Evolutionary conservation across 1,140 invertebrate genomes (phyloP).

Genomic region (Drosophila kurseongensis): DNA sequence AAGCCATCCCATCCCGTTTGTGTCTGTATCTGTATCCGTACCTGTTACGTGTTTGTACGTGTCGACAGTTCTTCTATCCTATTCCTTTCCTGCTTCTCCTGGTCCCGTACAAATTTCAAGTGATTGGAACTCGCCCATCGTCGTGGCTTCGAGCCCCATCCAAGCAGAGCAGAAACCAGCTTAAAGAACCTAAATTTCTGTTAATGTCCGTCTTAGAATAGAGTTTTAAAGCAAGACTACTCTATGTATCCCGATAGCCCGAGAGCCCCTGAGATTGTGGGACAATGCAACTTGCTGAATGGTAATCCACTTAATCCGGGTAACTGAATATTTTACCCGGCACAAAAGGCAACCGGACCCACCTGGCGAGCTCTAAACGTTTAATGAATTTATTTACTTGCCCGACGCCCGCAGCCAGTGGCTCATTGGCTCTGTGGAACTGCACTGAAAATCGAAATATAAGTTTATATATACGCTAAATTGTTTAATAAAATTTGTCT

Average conservation of each 20-base stretch:
- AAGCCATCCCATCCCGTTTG: neutral
- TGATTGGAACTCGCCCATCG: neutral
- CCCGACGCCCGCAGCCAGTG: slow-evolving; percentile 22
- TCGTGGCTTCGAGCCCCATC: neutral
- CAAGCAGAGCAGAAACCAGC: neutral
- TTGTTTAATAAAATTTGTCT: slow-evolving; percentile 26
- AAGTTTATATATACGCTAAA: slow-evolving; percentile 10
- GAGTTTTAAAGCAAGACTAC: slow-evolving; percentile 7
- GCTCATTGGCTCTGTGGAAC: slow-evolving; percentile 45
- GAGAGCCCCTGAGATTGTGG: slow-evolving; percentile 11
- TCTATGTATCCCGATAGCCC: neutral
- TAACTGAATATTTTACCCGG: slow-evolving; percentile 61
- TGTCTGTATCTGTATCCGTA: neutral
- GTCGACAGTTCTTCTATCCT: neutral
- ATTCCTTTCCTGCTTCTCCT: neutral
- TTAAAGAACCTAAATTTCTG: slow-evolving; percentile 26
- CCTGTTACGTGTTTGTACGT: slow-evolving; percentile 11
- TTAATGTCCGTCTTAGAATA: slow-evolving; percentile 13
- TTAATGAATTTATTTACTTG: slow-evolving; percentile 78
- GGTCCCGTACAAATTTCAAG: neutral
- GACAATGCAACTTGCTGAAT: slow-evolving; percentile 41
- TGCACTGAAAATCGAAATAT: slow-evolving; percentile 24
- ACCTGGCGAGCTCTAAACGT: slow-evolving; percentile 66
- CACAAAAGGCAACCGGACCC: slow-evolving; percentile 32
- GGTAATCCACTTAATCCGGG: slow-evolving; percentile 67